Evolutionary conservation across 2,797 vertebrate genomes (phyloP), one percentile per base, ranked within the genome.

Genomic region (Muscicapa striata): DNA sequence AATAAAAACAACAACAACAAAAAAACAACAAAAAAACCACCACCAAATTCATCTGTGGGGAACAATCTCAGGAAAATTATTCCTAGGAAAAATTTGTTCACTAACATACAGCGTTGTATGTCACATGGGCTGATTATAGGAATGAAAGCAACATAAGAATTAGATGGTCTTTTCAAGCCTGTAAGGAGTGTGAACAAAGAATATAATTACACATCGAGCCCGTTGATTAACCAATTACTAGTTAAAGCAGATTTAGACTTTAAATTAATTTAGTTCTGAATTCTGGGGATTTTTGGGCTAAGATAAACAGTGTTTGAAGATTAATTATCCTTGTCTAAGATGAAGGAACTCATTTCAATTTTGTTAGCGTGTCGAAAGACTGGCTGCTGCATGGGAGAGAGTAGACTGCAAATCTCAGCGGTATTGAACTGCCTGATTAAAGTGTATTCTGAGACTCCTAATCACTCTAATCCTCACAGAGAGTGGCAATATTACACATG

Each of bases 291-390:
- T 98, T 97, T 61, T 24, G 81, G 93, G 95, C 91, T 82, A 95
- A 98, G 97, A 98, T 97, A 98, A 98, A 98, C 97, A 97, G 96
- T 97, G 94, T 98, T 98, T 97, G 98, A 98, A 97, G 97, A 98
- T 98, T 98, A 98, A 98, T 98, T 98, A 97, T 97, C 97, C 95
- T 83, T 96, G 93, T 96, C 89, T 94, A 94, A 97, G 96, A 98
- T 96, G 97, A 98, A 98, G 97, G 90, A 95, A 93, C 89, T 97
- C 63, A 95, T 97, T 98, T 98, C 94, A 93, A 91, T 97, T 97
- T 95, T 96, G 96, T 97, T 94, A 95, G 59, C 38, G 0, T 91
- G 79, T 92, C 43, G 13, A 87, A 97, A 96, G 80, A 10, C 88
- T 91, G 92, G 78, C 75, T 95, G 80, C 86, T 89, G 74, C 76